phyloP scores from a whole-genome alignment of 2,888 invertebrate genomes.

The Habrosyne pyritoides region DNA sequence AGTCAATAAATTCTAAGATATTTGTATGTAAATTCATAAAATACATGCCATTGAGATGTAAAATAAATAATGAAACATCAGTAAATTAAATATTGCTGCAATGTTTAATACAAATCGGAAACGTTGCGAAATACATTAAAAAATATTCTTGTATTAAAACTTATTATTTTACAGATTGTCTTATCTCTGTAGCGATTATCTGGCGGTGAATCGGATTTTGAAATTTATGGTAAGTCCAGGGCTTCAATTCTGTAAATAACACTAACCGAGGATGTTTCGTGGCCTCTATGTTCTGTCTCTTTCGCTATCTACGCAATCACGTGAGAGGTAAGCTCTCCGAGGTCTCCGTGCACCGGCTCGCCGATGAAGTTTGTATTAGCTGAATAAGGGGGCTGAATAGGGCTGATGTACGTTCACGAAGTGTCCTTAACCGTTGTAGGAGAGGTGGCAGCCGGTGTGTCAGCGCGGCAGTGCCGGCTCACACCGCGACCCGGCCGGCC shows the following conservation, averaged over 20 bases:
- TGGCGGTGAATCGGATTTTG: background rate
- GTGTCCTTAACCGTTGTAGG: constrained; percentile 41
- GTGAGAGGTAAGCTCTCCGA: no score
- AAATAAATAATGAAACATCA: background rate
- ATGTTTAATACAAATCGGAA: background rate
- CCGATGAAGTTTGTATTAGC: no score
- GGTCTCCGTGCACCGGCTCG: no score
- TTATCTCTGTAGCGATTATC: background rate
- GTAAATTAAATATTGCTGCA: background rate
- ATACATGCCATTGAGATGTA: background rate
- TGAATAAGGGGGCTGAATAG: no score
- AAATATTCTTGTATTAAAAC: background rate
- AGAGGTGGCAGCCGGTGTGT: constrained; percentile 34
- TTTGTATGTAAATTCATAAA: background rate
- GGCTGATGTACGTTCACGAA: constrained; percentile 56
- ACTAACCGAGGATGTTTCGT: no score
- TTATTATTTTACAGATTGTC: background rate
- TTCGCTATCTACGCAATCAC: no score
- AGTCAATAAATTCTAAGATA: background rate
- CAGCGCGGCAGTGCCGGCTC: constrained; percentile 64
- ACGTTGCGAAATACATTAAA: background rate
- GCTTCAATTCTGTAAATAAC: no score
- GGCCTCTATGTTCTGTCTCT: no score
- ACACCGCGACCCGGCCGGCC: constrained; percentile 69
- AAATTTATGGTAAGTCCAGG: constrained; percentile 31